Evolutionary conservation across 2,888 invertebrate genomes (phyloP).

Genomic region (Drosophila algonquin): DNA sequence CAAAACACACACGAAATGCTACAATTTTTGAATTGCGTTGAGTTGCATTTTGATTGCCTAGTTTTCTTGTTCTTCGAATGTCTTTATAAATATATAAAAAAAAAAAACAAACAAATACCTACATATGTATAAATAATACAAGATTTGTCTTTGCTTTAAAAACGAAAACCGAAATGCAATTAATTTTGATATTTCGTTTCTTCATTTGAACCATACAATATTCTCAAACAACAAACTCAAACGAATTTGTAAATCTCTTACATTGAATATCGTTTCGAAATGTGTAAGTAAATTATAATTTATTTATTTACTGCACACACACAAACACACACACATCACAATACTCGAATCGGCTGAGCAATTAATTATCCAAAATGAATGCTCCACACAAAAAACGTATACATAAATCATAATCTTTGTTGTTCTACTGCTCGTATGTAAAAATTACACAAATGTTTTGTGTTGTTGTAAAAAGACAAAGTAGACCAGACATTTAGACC

Average conservation of each 20-base stretch:
- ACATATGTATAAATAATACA: background rate
- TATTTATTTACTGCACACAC: background rate
- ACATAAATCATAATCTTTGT: background rate
- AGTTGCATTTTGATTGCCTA: background rate
- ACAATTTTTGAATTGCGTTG: background rate
- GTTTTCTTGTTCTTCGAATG: background rate
- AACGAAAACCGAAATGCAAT: constrained; percentile 21
- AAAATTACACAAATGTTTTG: background rate
- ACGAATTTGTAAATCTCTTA: constrained; percentile 65
- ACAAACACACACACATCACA: background rate
- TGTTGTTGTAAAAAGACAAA: background rate
- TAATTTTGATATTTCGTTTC: constrained; percentile 46
- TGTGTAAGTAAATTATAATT: constrained; percentile 78
- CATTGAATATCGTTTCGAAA: constrained; percentile 61
- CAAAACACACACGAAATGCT: background rate
- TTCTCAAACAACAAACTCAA: constrained; percentile 45
- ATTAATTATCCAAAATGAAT: background rate
- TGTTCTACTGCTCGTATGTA: background rate
- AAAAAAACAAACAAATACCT: background rate
- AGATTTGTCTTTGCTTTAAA: background rate
- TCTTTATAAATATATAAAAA: background rate
- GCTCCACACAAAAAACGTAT: background rate
- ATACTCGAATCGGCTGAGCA: constrained; percentile 11
- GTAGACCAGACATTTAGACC: background rate
- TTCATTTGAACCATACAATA: constrained; percentile 65